Percentiles rank a stretch among this genome's conserved stretches.
Evolutionary conservation across 2,797 vertebrate species (phyloP).

Genomic region (Danio kyathit): DNA sequence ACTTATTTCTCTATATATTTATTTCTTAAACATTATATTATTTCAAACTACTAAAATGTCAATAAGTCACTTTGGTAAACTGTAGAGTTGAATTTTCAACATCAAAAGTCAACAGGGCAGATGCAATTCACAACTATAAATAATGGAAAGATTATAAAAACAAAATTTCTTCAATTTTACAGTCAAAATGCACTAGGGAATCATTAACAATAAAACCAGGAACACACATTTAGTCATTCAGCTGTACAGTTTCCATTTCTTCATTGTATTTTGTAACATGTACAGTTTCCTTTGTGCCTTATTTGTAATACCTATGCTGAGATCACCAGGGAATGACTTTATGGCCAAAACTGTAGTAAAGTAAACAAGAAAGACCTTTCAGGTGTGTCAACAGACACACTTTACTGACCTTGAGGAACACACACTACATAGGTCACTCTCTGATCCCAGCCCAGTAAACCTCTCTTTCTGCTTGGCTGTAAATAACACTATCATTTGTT

Average conservation of each 20-base stretch:
- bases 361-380: neutral
- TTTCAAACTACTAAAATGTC: no score
- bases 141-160: neutral
- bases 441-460: slow-evolving; percentile 15
- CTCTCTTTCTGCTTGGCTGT: neutral
- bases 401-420: slow-evolving; percentile 30
- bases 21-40: no score
- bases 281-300: neutral
- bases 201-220: neutral
- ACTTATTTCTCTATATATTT: no score
- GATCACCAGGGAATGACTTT: neutral
- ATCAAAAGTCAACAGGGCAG: no score
- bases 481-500: slow-evolving; percentile 24
- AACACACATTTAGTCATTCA: neutral
- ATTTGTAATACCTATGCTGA: neutral
- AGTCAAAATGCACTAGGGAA: neutral
- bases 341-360: neutral
- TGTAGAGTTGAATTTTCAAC: no score
- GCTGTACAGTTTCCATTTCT: neutral
- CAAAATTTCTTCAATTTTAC: neutral
- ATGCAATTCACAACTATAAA: no score
- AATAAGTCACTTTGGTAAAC: no score
- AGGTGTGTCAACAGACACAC: slow-evolving; percentile 4
- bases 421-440: slow-evolving; percentile 13
- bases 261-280: neutral